Percentiles rank a stretch among this genome's conserved stretches.
These are phyloP conservation scores for Peromyscus californicus DNA, from an alignment of 2,113 vertebrate species.

Conservation along the genomic window DNA sequence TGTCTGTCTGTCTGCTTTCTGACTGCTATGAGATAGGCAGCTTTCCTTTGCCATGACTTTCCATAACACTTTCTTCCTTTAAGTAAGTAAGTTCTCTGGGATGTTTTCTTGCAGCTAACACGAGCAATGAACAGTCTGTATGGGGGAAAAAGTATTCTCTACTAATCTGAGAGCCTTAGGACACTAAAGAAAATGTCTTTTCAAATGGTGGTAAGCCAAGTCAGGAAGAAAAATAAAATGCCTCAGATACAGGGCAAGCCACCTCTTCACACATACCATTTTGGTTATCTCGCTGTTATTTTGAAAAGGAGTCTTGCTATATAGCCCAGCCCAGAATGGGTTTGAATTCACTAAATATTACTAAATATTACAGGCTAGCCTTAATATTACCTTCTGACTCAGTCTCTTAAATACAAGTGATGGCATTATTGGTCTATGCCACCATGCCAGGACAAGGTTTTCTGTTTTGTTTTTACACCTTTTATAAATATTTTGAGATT, in stretches of 20 bases:
- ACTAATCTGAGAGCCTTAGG: not conserved
- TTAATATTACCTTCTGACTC: not conserved
- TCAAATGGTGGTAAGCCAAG: not conserved
- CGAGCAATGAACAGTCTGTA: not conserved
- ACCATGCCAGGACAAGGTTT: not conserved
- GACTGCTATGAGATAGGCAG: not conserved
- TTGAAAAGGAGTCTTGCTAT: not conserved
- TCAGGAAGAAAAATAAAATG: not conserved
- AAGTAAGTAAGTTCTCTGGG: not conserved
- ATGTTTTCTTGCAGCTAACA: not conserved
- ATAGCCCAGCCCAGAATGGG: not conserved
- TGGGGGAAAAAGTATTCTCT: not conserved
- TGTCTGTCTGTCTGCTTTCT: not conserved
- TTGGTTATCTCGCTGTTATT: not conserved
- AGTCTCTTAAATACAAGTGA: not conserved
- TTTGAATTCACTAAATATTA: not conserved
- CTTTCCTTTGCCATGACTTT: not conserved
- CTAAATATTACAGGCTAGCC: not conserved
- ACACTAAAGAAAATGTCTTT: not conserved
- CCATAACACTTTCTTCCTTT: not conserved
- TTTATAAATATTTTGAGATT: constrained; percentile 33
- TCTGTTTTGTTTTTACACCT: not conserved
- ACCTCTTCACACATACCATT: not conserved
- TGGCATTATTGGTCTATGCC: not conserved
- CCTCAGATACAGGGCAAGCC: not conserved